Evolutionary conservation across 2,113 vertebrate species (phyloP), one percentile per base, ranked within the genome.

Genomic region (Vanacampus margaritifer): DNA sequence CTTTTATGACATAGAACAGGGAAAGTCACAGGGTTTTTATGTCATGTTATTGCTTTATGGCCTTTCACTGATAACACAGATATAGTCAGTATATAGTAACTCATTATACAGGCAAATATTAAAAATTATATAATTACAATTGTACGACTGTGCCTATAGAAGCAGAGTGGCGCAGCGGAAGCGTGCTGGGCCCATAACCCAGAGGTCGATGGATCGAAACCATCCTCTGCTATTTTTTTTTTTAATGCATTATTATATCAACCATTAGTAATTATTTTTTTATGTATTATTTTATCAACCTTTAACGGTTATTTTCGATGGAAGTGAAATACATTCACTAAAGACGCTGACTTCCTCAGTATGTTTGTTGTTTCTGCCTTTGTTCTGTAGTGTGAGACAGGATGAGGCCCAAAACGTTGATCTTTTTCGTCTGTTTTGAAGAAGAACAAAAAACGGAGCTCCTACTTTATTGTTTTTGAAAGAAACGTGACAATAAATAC

Each of bases 121-220:
- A n/a, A n/a, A n/a, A n/a, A n/a, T n/a, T n/a, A n/a, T n/a, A n/a
- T n/a, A n/a, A n/a, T n/a, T n/a, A n/a, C n/a, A n/a, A n/a, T n/a
- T n/a, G n/a, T n/a, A n/a, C n/a, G n/a, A n/a, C n/a, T n/a, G n/a
- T n/a, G n/a, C n/a, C n/a, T n/a, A n/a, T n/a, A n/a, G n/a, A n/a
- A n/a, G n/a, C 90, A 93, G 90, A 92, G 90, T 93, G 91, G 91
- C 90, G 91, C 90, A 93, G 90, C 91, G 90, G 92, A 92, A 92
- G 90, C 90, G 92, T 93, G 91, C 92, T 92, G 91, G 91, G 90
- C 90, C 90, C 91, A 92, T 91, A 92, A 92, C 90, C 90, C 91
- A 93, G 91, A 92, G 90, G 91, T 92, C 89, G 91, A 93, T 93
- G 92, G 89, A 92, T 93, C 89, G 90, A 92, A 92, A 93, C 91